Base-by-base conservation (phyloP, 1,140 invertebrate genomes). In the Trichoplusia ni region DNA sequence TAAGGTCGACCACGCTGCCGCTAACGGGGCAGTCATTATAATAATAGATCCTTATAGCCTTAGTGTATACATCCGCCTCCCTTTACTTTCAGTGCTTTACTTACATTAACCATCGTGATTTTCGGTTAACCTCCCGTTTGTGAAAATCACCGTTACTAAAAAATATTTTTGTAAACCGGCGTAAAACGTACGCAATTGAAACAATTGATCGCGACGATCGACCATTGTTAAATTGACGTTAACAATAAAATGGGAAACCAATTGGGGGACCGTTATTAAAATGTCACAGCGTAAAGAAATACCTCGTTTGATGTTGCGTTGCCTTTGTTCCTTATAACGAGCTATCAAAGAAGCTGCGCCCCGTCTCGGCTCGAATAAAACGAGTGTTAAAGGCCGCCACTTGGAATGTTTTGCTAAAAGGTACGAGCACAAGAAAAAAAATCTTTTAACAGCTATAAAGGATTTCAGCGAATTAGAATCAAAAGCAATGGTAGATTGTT, bases 251-350 rank as follows among this genome's bases (percentile, higher is more conserved):
- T 64, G 46, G 38, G 56, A 65, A 64, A 61, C 62, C 62, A 69
- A 61, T 69, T 64, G 35, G 18, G 51, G 37, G 29, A 54, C 42
- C 63, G 66, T 59, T 71, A 71, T 72, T 77, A 77, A 60, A 74
- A 82, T 76, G 73, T 82, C 72, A 72, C 71, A 69, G 74, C 75
- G 60, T 76, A 75, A 81, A 78, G 79, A 77, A 83, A 80, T 75
- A 67, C 58, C 56, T 69, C 70, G 73, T 81, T 82, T 81, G 77
- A 83, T 80, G 77, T 80, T 47, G 54, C 64, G 56, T 69, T 56
- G 69, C 64, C 75, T 81, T 81, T 82, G 71, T 81, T 79, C 73
- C 66, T 67, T 65, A 53, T 81, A 82, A 82, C 73, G 79, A 79
- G 81, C 69, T 70, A 51, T 56, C 61, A 75, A 71, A 71, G 63